phyloP scores from a whole-genome alignment of 2,797 vertebrate genomes.

The Tadarida brasiliensis region DNA sequence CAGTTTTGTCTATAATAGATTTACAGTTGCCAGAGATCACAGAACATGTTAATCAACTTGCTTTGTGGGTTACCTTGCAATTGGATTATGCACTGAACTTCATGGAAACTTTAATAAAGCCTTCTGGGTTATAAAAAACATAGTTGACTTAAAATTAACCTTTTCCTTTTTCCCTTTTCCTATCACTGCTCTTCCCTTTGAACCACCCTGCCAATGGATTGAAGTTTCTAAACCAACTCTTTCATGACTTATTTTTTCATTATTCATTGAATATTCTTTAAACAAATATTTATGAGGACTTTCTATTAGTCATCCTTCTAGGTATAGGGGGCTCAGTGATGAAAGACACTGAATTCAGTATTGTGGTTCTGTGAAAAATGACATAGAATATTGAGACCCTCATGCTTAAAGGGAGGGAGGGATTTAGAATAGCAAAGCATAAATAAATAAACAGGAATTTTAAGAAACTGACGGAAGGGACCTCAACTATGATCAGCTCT shows the following conservation, averaged over 20 bases:
- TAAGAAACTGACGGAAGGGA: background rate
- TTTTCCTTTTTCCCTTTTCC: background rate
- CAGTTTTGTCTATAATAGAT: background rate
- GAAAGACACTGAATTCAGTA: background rate
- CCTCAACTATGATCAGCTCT: background rate
- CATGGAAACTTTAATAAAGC: background rate
- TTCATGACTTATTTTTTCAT: background rate
- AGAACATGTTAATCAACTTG: background rate
- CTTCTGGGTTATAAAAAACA: background rate
- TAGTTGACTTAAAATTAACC: background rate
- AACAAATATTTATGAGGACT: background rate
- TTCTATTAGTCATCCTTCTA: background rate
- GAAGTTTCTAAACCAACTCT: background rate
- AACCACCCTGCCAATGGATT: background rate
- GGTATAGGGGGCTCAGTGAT: background rate
- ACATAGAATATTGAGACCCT: background rate
- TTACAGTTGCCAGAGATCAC: background rate
- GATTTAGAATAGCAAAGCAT: background rate
- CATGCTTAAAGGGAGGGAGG: background rate
- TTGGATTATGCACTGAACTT: background rate
- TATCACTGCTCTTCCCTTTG: background rate
- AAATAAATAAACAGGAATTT: background rate
- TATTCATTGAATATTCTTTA: slow-evolving; percentile 27
- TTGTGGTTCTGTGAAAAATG: background rate
- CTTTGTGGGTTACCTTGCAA: background rate